Evolutionary conservation across 2,797 vertebrate genomes (phyloP).

Genomic region (Lycodopsis pacificus): DNA sequence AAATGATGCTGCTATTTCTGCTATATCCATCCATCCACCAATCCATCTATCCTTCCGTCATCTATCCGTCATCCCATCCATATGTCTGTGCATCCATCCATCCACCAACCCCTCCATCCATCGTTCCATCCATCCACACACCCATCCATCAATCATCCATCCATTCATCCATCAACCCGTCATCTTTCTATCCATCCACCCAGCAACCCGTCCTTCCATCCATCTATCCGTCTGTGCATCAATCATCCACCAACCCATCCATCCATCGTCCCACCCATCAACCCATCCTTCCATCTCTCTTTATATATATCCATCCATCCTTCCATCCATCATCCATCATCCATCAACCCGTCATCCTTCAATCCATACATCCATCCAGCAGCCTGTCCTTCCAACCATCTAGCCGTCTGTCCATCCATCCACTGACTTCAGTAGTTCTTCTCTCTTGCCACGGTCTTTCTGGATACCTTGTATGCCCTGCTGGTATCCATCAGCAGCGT

Average conservation of each 20-base stretch:
- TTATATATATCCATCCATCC: not conserved
- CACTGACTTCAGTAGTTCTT: not conserved
- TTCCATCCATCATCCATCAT: not conserved
- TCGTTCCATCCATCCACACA: not conserved
- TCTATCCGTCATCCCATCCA: not conserved
- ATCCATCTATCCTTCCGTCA: not conserved
- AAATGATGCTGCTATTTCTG: not conserved
- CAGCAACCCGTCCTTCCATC: not conserved
- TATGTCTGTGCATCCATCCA: not conserved
- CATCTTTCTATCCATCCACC: not conserved
- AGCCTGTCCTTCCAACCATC: not conserved
- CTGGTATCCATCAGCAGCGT: constrained; percentile 2
- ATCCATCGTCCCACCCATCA: no score
- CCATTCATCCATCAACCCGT: not conserved
- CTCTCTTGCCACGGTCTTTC: not conserved
- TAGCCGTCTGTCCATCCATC: not conserved
- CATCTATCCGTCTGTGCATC: not conserved
- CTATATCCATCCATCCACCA: not conserved
- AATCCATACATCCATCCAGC: not conserved
- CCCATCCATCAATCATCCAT: not conserved
- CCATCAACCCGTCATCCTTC: not conserved
- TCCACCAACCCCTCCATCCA: not conserved
- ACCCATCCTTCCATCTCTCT: no score
- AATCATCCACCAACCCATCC: not conserved
- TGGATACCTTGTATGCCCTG: not conserved